These are phyloP conservation scores for Trachelus stipa DNA, from an alignment of 2,888 invertebrate species.

Conservation along the genomic window DNA sequence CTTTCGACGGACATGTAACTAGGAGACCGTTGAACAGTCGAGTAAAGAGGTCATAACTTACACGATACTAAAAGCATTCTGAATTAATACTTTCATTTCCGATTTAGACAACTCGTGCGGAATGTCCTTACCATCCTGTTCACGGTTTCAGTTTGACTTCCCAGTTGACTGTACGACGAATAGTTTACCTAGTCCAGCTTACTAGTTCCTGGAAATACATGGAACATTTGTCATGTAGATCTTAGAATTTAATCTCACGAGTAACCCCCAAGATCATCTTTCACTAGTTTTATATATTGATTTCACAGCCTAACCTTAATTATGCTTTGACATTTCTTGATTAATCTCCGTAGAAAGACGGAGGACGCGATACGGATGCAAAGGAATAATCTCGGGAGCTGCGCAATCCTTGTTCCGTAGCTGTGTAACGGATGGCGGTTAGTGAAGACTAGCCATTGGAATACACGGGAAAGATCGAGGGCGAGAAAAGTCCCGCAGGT, in stretches of 20 bases:
- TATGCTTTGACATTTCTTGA: neutral
- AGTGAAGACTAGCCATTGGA: slow-evolving; percentile 30
- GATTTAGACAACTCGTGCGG: neutral
- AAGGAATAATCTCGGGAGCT: neutral
- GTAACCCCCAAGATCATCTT: neutral
- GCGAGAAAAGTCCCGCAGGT: slow-evolving; percentile 51
- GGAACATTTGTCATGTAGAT: neutral
- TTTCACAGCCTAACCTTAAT: neutral
- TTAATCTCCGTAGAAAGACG: neutral
- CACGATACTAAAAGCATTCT: neutral
- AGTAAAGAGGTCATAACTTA: neutral
- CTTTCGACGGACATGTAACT: neutral
- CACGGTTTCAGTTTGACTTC: neutral
- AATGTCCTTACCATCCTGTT: neutral
- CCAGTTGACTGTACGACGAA: neutral
- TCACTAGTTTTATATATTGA: neutral
- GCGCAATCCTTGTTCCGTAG: neutral
- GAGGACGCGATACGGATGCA: neutral
- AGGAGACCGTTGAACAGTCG: neutral
- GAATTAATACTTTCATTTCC: neutral
- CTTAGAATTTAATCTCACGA: neutral
- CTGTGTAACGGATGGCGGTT: slow-evolving; percentile 30
- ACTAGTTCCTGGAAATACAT: neutral
- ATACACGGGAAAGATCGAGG: slow-evolving; percentile 35
- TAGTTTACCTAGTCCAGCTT: neutral